Conservation (phyloP, 2,888 invertebrate genomes). For the Aphodius sticticus region DNA sequence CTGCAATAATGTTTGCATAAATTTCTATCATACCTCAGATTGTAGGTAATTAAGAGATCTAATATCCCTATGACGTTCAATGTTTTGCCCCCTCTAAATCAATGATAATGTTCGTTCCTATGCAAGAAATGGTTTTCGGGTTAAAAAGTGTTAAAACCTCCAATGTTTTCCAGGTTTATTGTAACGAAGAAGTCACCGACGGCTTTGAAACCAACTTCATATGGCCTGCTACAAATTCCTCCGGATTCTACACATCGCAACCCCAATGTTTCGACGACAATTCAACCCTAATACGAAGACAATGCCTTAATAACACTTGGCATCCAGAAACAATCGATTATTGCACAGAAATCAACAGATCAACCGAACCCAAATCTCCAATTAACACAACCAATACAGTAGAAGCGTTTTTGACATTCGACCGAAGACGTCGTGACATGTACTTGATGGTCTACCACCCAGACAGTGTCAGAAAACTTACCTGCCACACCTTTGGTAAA, state of each 20-base stretch:
- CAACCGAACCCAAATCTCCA: conserved; percentile 49
- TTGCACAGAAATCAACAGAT: conserved; percentile 43
- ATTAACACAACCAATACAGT: conserved; percentile 32
- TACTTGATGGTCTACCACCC: conserved; percentile 65
- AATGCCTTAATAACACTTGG: conserved; percentile 52
- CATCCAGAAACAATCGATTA: conserved; percentile 43
- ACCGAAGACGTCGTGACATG: conserved; percentile 39
- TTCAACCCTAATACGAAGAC: conserved; percentile 46
- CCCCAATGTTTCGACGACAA: conserved; percentile 53
- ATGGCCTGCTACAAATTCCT: conserved; percentile 9
- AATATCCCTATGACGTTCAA: no score
- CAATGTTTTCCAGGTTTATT: conserved; percentile 8
- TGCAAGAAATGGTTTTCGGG: no score
- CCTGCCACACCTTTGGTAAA: conserved; percentile 68
- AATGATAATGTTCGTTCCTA: no score
- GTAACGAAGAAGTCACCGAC: conserved; percentile 5
- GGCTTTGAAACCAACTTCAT: conserved; percentile 13
- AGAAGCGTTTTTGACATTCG: conserved; percentile 38
- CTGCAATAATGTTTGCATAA: no score
- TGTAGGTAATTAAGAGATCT: no score
- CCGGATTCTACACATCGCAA: conserved; percentile 43
- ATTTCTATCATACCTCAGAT: no score
- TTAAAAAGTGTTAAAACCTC: background rate
- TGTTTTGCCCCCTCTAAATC: no score
- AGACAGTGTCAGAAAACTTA: conserved; percentile 58